Evolutionary conservation across 2,888 invertebrate genomes (phyloP).

Genomic region (Desoria tigrina): DNA sequence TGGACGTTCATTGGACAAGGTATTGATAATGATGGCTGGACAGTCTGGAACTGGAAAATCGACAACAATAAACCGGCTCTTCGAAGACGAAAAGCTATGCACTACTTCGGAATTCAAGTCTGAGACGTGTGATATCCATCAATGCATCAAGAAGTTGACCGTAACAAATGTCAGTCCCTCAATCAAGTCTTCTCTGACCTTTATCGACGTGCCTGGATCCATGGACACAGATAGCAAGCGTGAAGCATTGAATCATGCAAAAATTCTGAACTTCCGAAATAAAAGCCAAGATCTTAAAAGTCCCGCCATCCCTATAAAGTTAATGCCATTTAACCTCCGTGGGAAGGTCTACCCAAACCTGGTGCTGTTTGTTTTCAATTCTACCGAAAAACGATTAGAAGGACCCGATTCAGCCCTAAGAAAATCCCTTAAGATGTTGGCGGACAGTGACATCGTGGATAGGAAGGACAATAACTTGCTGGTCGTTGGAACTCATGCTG

Average conservation of each 20-base stretch:
- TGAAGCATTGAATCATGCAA: conserved; percentile 14
- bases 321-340: background rate
- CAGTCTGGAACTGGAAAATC: conserved; percentile 28
- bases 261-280: conserved; percentile 4
- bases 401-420: conserved; percentile 6
- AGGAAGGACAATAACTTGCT: conserved; percentile 18
- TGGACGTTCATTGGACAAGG: conserved; percentile 18
- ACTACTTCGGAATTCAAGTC: background rate
- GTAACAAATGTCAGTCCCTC: background rate
- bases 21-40: conserved; percentile 14
- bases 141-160: conserved; percentile 1
- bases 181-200: background rate
- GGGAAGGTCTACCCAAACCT: conserved; percentile 27
- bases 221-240: conserved; percentile 22
- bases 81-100: conserved; percentile 22
- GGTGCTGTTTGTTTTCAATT: conserved; percentile 9
- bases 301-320: background rate
- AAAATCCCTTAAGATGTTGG: conserved; percentile 9
- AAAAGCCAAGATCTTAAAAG: background rate
- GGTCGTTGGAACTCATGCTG: conserved; percentile 13
- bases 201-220: conserved; percentile 27
- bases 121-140: conserved; percentile 7
- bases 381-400: conserved; percentile 15
- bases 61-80: conserved; percentile 24
- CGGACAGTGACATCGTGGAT: conserved; percentile 19